phyloP scores from a whole-genome alignment of 2,113 vertebrate genomes.

The Bubo blakistoni region DNA sequence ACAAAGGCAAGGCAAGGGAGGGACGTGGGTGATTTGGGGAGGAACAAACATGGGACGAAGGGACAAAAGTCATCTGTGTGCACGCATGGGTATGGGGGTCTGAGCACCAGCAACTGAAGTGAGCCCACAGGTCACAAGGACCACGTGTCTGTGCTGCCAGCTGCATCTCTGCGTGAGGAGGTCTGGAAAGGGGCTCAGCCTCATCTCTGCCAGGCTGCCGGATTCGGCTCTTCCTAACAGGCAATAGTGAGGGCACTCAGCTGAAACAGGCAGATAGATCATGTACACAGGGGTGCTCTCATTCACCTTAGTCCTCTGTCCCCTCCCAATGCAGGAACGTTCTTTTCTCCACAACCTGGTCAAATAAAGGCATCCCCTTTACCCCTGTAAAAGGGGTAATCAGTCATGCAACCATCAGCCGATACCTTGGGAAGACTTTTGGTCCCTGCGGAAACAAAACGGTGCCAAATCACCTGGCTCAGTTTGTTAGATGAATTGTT shows the following conservation, averaged over 20 bases:
- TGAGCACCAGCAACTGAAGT: neutral
- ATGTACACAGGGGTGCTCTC: neutral
- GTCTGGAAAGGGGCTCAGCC: neutral
- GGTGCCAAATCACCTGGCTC: neutral
- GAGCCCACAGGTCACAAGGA: neutral
- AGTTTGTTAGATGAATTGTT: neutral
- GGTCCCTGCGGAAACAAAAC: neutral
- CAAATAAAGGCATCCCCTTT: neutral
- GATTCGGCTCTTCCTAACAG: neutral
- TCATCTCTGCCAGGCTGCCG: neutral
- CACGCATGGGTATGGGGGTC: fast-evolving
- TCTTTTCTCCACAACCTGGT: neutral
- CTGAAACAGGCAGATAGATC: fast-evolving
- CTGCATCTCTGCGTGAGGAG: neutral
- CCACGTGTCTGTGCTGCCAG: neutral
- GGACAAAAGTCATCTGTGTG: neutral
- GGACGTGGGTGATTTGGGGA: neutral
- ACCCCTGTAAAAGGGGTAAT: neutral
- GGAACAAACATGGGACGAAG: neutral
- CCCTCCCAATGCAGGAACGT: neutral
- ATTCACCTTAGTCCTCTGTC: neutral
- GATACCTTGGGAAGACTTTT: neutral
- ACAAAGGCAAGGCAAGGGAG: neutral
- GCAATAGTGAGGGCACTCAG: neutral
- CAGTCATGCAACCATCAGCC: neutral